Conservation (phyloP, 2,797 vertebrate species). For the Ispidina lecontei region DNA sequence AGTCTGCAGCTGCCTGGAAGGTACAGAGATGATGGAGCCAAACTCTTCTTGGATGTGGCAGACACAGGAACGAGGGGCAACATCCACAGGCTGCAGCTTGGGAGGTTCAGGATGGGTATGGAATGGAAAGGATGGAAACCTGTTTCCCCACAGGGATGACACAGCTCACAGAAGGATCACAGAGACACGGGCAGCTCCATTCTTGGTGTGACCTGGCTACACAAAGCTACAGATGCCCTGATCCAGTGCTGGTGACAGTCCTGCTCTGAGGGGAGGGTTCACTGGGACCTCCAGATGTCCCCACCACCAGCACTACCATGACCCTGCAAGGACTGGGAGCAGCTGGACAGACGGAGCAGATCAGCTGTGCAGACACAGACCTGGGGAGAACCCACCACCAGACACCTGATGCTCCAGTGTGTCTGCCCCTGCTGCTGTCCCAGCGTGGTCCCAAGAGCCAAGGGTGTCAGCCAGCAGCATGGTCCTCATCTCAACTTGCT, state of each 20-base stretch:
- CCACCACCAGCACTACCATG: background rate
- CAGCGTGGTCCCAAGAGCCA: background rate
- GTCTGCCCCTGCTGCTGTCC: rapidly evolving
- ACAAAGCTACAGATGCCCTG: background rate
- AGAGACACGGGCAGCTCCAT: background rate
- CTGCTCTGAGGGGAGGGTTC: background rate
- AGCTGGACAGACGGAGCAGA: background rate
- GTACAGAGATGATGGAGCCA: background rate
- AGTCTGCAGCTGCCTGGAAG: background rate
- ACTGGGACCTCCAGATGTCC: background rate
- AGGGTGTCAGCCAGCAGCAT: background rate
- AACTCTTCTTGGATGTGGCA: background rate
- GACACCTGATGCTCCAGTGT: background rate
- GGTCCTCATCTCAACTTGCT: background rate
- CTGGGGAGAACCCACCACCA: background rate
- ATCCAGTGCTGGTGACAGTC: background rate
- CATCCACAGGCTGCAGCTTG: background rate
- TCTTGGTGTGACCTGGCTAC: background rate
- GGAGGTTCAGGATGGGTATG: background rate
- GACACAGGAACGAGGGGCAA: background rate
- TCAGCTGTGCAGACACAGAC: rapidly evolving
- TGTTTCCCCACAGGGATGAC: background rate
- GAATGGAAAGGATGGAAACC: background rate
- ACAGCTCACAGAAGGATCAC: background rate
- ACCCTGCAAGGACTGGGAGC: background rate